phyloP scores from a whole-genome alignment of 2,797 vertebrate species.

The Enoplosus armatus region DNA sequence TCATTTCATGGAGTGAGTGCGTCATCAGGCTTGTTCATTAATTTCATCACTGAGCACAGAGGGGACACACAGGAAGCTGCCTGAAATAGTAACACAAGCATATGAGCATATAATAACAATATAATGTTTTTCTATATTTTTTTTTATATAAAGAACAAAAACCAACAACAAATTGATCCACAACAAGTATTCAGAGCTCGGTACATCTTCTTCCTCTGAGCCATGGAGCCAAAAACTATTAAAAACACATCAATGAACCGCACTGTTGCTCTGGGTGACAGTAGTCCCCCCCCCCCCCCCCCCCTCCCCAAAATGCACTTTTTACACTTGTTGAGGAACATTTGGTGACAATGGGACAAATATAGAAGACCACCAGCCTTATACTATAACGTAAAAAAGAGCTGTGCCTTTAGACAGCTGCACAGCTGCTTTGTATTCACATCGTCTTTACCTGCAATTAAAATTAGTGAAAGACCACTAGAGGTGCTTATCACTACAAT shows the following conservation, averaged over 20 bases:
- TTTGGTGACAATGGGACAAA: not conserved
- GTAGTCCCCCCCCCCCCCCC: no score
- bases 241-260: no score
- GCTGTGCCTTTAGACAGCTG: not conserved
- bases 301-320: no score
- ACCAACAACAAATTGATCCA: no score
- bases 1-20: not conserved
- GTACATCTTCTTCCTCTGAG: not conserved
- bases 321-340: no score
- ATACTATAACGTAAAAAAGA: not conserved
- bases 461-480: slow-evolving; percentile 33
- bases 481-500: slow-evolving; percentile 14
- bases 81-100: not conserved
- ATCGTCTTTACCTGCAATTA: not conserved
- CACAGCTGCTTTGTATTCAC: not conserved
- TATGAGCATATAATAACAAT: not conserved
- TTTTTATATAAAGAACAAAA: no score
- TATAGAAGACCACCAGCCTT: not conserved
- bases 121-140: not conserved
- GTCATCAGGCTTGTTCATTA: slow-evolving; percentile 22
- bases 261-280: no score
- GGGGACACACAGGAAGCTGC: not conserved
- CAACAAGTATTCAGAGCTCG: not conserved
- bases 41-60: slow-evolving; percentile 37
- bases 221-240: not conserved